A percentile compares a stretch with the other conserved stretches of the same genome.
Evolutionary conservation across 2,113 vertebrate species (phyloP).

Genomic region (Fregetta grallaria): DNA sequence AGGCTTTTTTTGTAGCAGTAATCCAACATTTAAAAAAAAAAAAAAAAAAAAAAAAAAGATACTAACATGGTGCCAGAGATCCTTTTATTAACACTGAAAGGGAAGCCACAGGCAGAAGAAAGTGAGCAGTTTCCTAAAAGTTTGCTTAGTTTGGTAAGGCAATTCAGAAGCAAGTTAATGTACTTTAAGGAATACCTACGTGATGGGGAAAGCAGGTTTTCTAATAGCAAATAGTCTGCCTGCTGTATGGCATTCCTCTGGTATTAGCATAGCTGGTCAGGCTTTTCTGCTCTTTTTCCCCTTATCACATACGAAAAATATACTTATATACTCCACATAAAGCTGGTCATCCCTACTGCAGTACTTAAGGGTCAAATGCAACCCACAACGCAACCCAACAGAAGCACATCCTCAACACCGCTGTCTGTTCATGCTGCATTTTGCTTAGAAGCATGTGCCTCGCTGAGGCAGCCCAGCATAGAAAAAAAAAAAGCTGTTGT

Average conservation of each 20-base stretch:
- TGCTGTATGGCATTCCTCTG: not conserved
- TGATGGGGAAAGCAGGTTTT: not conserved
- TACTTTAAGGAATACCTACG: not conserved
- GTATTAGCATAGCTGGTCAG: not conserved
- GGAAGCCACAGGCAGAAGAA: not conserved
- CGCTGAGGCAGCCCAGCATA: not conserved
- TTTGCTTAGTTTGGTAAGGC: not conserved
- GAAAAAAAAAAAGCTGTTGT: conserved; percentile 3
- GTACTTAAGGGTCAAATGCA: not conserved
- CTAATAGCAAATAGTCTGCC: not conserved
- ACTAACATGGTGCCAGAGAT: not conserved
- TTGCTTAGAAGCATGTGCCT: not conserved
- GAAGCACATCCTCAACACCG: not conserved
- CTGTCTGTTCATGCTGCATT: not conserved
- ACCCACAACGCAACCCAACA: not conserved
- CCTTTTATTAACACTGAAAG: not conserved
- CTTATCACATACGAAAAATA: not conserved
- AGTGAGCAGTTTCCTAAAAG: not conserved
- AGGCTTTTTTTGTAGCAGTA: not conserved
- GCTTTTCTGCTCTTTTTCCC: not conserved
- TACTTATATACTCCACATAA: not conserved
- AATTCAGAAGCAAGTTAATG: not conserved
- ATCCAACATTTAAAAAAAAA: not conserved
- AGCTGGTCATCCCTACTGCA: not conserved
- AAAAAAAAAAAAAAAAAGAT: not conserved